A percentile compares a stretch with the other conserved stretches of the same genome.
Evolutionary conservation across 2,113 vertebrate genomes (phyloP).

Genomic region (Arizona elegans): DNA sequence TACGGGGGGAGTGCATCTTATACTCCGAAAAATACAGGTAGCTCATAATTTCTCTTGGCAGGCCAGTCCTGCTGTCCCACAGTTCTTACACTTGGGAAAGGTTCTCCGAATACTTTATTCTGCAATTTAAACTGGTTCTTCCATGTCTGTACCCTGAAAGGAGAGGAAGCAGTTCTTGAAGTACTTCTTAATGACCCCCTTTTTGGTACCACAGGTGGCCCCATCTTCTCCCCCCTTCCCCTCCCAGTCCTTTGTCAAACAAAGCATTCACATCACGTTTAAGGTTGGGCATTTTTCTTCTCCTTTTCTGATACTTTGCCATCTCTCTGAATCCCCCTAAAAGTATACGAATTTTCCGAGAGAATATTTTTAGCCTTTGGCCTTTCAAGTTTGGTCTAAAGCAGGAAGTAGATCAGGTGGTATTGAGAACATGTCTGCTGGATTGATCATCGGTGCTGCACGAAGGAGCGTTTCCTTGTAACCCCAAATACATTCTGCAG

Average conservation of each 20-base stretch:
- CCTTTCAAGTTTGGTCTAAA: not conserved
- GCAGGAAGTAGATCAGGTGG: not conserved
- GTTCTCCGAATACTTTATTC: not conserved
- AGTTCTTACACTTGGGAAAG: not conserved
- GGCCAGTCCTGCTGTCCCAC: not conserved
- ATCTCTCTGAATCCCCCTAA: not conserved
- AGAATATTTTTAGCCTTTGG: not conserved
- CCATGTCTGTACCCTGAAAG: not conserved
- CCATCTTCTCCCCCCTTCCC: too few relatives aligned
- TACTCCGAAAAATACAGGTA: too few relatives aligned
- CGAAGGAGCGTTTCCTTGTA: not conserved
- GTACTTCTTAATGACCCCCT: not conserved
- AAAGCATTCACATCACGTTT: too few relatives aligned
- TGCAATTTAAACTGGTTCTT: not conserved
- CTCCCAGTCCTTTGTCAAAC: too few relatives aligned
- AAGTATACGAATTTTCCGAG: not conserved
- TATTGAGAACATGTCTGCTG: not conserved
- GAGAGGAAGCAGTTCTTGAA: not conserved
- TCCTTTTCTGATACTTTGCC: not conserved
- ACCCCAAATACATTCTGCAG: not conserved
- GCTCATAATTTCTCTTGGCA: not conserved
- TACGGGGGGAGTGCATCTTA: too few relatives aligned
- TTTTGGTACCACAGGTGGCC: too few relatives aligned
- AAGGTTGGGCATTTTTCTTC: not conserved
- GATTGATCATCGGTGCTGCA: not conserved